Base-by-base conservation (phyloP, 2,113 vertebrate species). In the Acanthochromis polyacanthus region DNA sequence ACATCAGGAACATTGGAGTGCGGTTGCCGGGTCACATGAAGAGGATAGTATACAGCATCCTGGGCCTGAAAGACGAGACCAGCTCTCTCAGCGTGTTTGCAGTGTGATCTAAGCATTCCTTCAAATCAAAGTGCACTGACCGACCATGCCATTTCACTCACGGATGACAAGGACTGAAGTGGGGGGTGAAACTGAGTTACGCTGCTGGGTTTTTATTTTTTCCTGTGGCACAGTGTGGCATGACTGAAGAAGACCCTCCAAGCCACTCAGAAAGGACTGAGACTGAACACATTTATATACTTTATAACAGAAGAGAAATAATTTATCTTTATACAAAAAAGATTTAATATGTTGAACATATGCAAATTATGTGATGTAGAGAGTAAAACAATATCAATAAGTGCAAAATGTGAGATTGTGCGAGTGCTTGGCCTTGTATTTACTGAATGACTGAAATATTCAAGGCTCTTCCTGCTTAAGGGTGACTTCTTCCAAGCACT, bases 1-100 rank as follows among this genome's bases (percentile, higher is more conserved):
- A 99, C 86, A 95, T 99, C 89, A 95, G 93, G 90, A 96, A 95
- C 22, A 95, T 98, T 0, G 98, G 98, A 0, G 96, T 99, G 50
- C 96, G 96, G 5, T 84, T 98, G 72, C 96, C 97, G 0, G 97
- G 98, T 12, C 98, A 99, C 94, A 97, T 98, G 94, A 99, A 99
- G 75, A 95, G 97, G 79, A 96, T 99, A 0, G 95, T 95, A 66
- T 98, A 97, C 92, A 99, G 98, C 93, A 96, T 99, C 83, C 88
- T 99, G 89, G 96, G 97, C 12, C 92, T 99, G 82, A 97, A 97
- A 93, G 97, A 98, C 55, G 96, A 97, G 77, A 94, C 91, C 11
- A 95, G 92, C 65, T 87, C 95, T 0, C 92, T 96, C 81, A 97
- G 96, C 28, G 93, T 95, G 60, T 97, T 95, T 58, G 81, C 94